Conservation (phyloP, 2,113 vertebrate genomes). For the Salvelinus fontinalis region DNA sequence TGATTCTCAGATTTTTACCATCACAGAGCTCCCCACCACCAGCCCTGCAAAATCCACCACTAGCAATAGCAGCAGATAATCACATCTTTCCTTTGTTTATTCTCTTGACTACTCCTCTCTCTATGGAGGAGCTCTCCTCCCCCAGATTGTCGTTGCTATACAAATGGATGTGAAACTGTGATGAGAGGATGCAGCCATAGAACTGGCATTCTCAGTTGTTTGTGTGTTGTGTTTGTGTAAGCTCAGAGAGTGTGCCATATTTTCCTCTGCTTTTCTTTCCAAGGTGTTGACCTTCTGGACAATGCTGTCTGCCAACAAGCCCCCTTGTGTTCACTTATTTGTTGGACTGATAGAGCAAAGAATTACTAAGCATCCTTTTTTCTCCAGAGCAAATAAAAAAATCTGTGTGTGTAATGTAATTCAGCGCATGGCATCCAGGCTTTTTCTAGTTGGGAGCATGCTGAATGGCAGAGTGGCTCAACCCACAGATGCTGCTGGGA, state of each 20-base stretch:
- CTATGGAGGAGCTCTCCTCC: no score
- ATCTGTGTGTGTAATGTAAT: neutral
- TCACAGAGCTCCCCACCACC: no score
- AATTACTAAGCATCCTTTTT: slow-evolving; percentile 70
- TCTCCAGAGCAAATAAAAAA: slow-evolving; percentile 71
- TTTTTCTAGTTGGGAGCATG: slow-evolving; percentile 42
- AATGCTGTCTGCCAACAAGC: slow-evolving; percentile 45
- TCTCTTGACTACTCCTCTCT: no score
- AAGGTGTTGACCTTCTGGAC: slow-evolving; percentile 67
- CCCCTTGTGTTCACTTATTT: slow-evolving; percentile 59
- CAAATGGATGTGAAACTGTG: no score
- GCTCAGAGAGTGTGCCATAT: slow-evolving; percentile 31
- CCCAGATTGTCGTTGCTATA: no score
- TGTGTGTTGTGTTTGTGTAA: no score
- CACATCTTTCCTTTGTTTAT: no score
- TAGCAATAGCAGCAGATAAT: no score
- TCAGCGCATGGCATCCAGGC: slow-evolving; percentile 30
- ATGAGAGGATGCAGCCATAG: no score
- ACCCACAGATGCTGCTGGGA: slow-evolving; percentile 49
- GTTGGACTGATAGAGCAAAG: slow-evolving; percentile 75
- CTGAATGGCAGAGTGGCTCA: slow-evolving; percentile 55
- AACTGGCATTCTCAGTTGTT: no score
- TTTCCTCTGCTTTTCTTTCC: slow-evolving; percentile 44
- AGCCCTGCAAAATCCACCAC: no score
- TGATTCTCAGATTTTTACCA: no score